Conservation (phyloP, 2,113 vertebrate species). For the Gorsachius goisagi region DNA sequence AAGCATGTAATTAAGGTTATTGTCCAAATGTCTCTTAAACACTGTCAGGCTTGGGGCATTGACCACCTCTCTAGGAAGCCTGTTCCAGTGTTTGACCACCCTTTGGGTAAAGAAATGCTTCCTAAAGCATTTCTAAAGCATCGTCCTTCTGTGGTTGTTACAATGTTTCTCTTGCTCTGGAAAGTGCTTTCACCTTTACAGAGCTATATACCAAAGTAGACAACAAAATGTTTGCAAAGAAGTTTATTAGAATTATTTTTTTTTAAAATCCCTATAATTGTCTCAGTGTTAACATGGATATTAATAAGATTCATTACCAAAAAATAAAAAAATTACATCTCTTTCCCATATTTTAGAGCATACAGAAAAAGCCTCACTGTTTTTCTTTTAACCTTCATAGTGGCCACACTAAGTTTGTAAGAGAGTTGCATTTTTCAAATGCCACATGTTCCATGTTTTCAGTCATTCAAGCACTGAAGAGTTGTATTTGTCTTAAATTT, state of each 20-base stretch:
- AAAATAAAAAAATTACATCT: not conserved
- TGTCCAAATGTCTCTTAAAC: no score
- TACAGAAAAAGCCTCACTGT: not conserved
- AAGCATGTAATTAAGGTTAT: no score
- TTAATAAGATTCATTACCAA: not conserved
- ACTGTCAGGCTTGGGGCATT: no score
- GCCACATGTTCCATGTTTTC: not conserved
- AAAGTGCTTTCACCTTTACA: not conserved
- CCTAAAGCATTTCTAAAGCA: not conserved
- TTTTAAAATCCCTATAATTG: not conserved
- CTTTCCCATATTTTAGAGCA: not conserved
- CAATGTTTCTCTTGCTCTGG: not conserved
- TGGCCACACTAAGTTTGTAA: no score
- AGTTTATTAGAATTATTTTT: not conserved
- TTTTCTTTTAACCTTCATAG: not conserved
- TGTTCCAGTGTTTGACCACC: no score
- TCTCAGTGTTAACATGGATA: not conserved
- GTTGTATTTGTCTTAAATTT: not conserved
- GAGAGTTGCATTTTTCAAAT: not conserved
- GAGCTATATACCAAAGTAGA: not conserved
- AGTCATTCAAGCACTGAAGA: not conserved
- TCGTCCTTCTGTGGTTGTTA: not conserved
- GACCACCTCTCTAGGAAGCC: no score
- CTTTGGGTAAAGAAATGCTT: not conserved
- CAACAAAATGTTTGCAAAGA: not conserved